These are phyloP conservation scores for Sclerodermus sp. DNA, from an alignment of 2,888 invertebrate species.

Conservation along the genomic window DNA sequence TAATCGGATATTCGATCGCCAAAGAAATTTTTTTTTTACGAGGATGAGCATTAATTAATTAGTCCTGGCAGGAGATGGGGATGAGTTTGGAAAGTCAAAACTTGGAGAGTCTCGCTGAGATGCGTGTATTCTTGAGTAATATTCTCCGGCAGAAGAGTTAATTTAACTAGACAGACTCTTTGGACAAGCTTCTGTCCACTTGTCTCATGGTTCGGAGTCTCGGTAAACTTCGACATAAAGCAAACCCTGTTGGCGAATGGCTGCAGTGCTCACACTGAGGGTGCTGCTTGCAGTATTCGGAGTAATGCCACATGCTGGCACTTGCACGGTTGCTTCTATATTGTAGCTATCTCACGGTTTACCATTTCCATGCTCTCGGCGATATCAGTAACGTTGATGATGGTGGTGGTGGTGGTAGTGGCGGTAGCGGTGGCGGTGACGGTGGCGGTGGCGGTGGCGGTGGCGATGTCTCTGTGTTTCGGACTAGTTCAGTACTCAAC, in stretches of 20 bases:
- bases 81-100: no score
- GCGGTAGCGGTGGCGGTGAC: background rate
- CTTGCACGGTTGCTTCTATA: slow-evolving; percentile 5
- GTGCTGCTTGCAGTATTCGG: background rate
- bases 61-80: no score
- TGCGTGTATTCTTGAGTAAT: no score
- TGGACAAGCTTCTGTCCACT: background rate
- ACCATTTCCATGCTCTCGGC: slow-evolving; percentile 2
- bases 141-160: slow-evolving; percentile 4
- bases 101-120: no score
- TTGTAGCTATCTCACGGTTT: slow-evolving; percentile 10
- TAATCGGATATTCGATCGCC: no score
- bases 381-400: background rate
- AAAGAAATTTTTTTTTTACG: no score
- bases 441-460: background rate
- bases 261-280: background rate
- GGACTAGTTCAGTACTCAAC: no score
- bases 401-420: background rate
- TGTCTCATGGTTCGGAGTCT: slow-evolving; percentile 1
- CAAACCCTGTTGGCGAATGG: slow-evolving; percentile 14
- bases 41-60: no score
- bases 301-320: background rate
- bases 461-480: background rate
- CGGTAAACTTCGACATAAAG: slow-evolving; percentile 30
- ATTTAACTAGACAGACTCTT: slow-evolving; percentile 3